Conservation (phyloP, 2,888 invertebrate species). For the Rugalucina vietnamica region DNA sequence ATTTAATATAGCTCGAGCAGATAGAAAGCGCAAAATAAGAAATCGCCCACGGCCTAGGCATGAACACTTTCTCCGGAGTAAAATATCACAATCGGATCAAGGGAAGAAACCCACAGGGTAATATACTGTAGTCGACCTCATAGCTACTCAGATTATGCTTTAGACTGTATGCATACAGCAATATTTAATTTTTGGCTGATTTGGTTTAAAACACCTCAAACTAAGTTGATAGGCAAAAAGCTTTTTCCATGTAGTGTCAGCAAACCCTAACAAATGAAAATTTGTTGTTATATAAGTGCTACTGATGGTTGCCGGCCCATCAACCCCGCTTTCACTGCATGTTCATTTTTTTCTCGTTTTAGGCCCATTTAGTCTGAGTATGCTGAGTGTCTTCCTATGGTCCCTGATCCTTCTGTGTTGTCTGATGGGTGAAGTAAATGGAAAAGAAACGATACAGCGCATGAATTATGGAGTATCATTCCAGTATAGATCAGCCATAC, state of each 20-base stretch:
- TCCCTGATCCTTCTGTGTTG: not conserved
- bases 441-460: not conserved
- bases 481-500: not conserved
- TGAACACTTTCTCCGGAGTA: not conserved
- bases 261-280: constrained; percentile 15
- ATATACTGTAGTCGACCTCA: too few relatives aligned
- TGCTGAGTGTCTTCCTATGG: not conserved
- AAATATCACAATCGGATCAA: too few relatives aligned
- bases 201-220: not conserved
- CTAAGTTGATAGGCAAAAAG: not conserved
- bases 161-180: not conserved
- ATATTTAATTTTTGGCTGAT: too few relatives aligned
- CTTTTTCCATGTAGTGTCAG: constrained; percentile 3
- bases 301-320: not conserved
- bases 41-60: not conserved
- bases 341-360: constrained; percentile 2
- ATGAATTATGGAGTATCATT: constrained; percentile 8
- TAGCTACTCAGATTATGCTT: not conserved
- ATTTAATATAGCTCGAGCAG: not conserved
- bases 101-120: too few relatives aligned
- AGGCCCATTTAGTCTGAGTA: not conserved
- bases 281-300: constrained; percentile 20
- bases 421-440: not conserved
- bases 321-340: constrained; percentile 8
- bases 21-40: not conserved